A percentile compares a stretch with the other conserved stretches of the same genome.
These are phyloP conservation scores for Hippoglossus stenolepis DNA, from an alignment of 2,113 vertebrate species.

Conservation along the genomic window DNA sequence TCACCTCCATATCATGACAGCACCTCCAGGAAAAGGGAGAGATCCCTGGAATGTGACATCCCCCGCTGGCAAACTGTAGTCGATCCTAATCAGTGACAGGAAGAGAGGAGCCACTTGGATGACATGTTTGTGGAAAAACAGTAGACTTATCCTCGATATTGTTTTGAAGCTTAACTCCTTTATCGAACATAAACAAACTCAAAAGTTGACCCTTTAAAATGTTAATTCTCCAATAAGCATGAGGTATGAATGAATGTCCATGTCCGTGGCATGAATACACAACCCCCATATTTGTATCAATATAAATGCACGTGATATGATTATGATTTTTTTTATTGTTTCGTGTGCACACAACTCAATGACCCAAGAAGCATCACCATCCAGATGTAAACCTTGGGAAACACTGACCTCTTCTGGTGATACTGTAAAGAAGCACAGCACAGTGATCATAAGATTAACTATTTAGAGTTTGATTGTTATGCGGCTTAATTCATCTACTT, in stretches of 20 bases:
- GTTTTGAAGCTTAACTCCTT: not conserved
- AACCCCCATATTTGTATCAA: not conserved
- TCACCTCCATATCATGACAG: conserved; percentile 6
- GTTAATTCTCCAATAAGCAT: not conserved
- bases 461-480: not conserved
- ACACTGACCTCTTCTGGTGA: conserved; percentile 66
- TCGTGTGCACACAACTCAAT: not conserved
- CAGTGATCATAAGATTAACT: accelerated
- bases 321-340: not conserved
- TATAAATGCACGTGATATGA: not conserved
- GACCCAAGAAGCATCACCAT: not conserved
- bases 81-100: conserved; percentile 31
- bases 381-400: conserved; percentile 17
- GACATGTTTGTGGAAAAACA: conserved; percentile 28
- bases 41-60: conserved; percentile 25
- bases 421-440: not conserved
- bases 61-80: conserved; percentile 18
- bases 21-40: conserved; percentile 11
- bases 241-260: not conserved
- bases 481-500: not conserved
- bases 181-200: not conserved
- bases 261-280: not conserved
- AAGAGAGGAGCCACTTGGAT: conserved; percentile 1
- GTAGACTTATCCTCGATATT: conserved; percentile 9
- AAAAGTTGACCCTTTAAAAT: not conserved